Base-by-base conservation (phyloP, 2,888 invertebrate genomes). In the Bimastos eiseni region DNA sequence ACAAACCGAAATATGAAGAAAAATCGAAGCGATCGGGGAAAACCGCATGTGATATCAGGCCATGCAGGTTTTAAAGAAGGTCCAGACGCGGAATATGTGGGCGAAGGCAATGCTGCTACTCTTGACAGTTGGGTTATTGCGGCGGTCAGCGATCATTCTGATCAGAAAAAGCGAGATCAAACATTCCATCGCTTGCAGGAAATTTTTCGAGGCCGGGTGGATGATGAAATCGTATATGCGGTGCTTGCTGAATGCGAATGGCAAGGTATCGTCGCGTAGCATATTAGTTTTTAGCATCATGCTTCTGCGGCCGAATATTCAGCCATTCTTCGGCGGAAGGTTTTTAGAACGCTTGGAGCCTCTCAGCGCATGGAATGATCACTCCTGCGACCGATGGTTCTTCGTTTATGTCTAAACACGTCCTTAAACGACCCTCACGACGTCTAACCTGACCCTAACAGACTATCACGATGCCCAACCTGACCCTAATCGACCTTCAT, bases 11-110 rank as follows among this genome's bases (percentile, higher is more conserved):
- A n/a, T 70, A 70, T 70, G 70, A 70, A 70, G 70, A 70, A 70
- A n/a, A 70, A 70, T 70, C 70, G 86, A 37, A 37, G 86, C 86
- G 34, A 37, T 86, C 86, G 86, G 2, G 36, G 36, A 5, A 34
- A 36, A 15, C 86, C 86, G 36, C 86, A 86, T 21, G 86, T 86
- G 86, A 86, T 86, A 86, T 86, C 86, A 15, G 86, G 86, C 34
- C 86, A 86, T 17, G 86, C 86, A 37, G 86, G 86, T 34, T 86
- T 36, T 37, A 86, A 86, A 37, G 86, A 86, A 86, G 86, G 86
- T 19, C 86, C 36, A 21, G 86, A 34, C 86, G 34, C 34, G 86
- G 37, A 86, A 36, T 86, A 36, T 34, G 70, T n/a, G n/a, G 49
- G 24, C 21, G 70, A 70, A 70, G 70, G 70, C 70, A 70, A n/a